Base-by-base conservation (phyloP, 2,888 invertebrate genomes). In the Opisthograptis luteolata region DNA sequence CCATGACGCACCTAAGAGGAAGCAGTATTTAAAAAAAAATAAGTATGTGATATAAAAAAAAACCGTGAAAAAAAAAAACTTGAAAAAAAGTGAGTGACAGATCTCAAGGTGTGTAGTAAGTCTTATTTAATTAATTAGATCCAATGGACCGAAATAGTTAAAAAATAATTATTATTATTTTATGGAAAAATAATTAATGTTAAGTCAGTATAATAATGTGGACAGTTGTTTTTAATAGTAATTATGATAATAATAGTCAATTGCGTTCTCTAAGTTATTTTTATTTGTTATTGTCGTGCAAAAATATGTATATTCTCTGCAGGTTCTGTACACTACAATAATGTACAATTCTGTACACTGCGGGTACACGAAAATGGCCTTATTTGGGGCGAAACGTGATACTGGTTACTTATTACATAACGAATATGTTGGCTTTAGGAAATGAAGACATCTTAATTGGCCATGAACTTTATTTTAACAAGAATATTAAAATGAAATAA, bases 81-180 rank as follows among this genome's bases (percentile, higher is more conserved):
- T 66, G 68, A 71, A 81, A 84, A 84, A 86, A 84, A 87, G 87
- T 87, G 87, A 87, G 83, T 84, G 87, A 86, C 83, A 80, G 89
- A 90, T 90, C 89, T 90, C 90, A 89, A 77, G 79, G 81, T 78
- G 82, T 84, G 79, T 64, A 76, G 79, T 64, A 76, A 77, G 74
- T 81, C 72, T 78, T 79, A 84, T 82, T 84, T 81, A 80, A 42
- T 31, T 81, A 75, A 79, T 70, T 73, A 79, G 82, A 83, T 77
- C 62, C 68, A 70, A 79, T 69, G 76, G 78, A 84, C 76, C 60
- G 57, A 60, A 66, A 67, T 68, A 73, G 67, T 60, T 49, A n/a
- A n/a, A n/a, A n/a, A n/a, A n/a, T 46, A 43, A 60, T 64, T 60
- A 37, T 28, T 62, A 56, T 65, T 68, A 60, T 62, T 64, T 61